Conservation (phyloP, 1,140 invertebrate genomes). For the Planococcus citri region DNA sequence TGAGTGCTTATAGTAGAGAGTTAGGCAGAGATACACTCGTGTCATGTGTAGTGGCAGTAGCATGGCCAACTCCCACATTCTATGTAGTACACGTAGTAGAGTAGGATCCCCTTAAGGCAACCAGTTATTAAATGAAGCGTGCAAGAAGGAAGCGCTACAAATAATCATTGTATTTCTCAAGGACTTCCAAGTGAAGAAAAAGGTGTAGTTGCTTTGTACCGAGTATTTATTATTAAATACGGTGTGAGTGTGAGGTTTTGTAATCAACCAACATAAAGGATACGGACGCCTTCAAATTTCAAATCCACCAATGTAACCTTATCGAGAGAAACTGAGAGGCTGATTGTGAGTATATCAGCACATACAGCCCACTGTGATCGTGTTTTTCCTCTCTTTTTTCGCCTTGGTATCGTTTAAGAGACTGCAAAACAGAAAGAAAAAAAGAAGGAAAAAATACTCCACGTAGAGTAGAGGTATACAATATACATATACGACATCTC, state of each 20-base stretch:
- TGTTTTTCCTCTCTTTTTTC: not conserved
- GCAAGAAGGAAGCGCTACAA: not conserved
- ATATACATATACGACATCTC: too few species aligned
- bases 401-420: too few species aligned
- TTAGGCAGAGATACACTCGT: too few species aligned
- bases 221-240: not conserved
- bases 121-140: not conserved
- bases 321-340: not conserved
- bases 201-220: constrained; percentile 1
- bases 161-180: constrained; percentile 5
- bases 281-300: not conserved
- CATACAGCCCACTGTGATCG: not conserved
- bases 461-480: too few species aligned
- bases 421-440: too few species aligned
- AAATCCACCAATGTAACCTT: not conserved
- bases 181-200: not conserved
- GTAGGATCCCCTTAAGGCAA: not conserved
- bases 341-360: too few species aligned
- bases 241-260: not conserved
- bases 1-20: too few species aligned
- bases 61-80: not conserved
- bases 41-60: too few species aligned
- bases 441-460: too few species aligned
- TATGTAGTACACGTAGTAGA: not conserved
- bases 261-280: not conserved